Base-by-base conservation (phyloP, 2,113 vertebrate species). In the Piaya cayana region DNA sequence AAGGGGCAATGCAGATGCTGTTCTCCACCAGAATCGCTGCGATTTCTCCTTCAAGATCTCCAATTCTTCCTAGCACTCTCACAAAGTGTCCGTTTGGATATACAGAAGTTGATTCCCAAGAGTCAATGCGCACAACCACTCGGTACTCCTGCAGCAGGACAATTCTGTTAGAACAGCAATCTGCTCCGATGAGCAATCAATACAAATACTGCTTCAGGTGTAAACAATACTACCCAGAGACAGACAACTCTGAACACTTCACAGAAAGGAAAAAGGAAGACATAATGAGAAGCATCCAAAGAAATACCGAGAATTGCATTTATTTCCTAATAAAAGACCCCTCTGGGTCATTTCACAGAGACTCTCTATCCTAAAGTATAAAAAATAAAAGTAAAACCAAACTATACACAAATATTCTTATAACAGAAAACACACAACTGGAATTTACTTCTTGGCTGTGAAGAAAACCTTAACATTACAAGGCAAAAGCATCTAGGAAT, bases 41-140 rank as follows among this genome's bases (percentile, higher is more conserved):
- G 26, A 99, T 97, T 94, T 99, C 99, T 3, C 99, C 99, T 97
- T 99, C 99, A 3, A 99, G 97, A 36, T 99, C 99, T 8, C 99
- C 98, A 2, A 99, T 98, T 47, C 95, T 98, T 27, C 99, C 99
- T 86, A 99, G 97, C 17, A 99, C 99, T 32, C 98, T 98, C 19
- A 99, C 99, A 0, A 98, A 99, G 96, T 99, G 99, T 9, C 99
- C 99, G 20, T 98, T 99, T 5, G 99, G 99, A 77, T 99, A 99
- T 7, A 99, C 82, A 1, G 99, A 99, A 0, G 98, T 98, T 10
- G 98, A 98, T 37, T 99, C 99, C 99, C 99, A 99, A 11, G 98
- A 99, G 86, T 99, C 99, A 4, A 99, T 98, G 45, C 98, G 98
- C 71, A 99, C 99, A 3, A 99, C 97, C 21, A 99, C 98, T n/a